Conservation (phyloP, 2,797 vertebrate species). For the Sparus aurata region DNA sequence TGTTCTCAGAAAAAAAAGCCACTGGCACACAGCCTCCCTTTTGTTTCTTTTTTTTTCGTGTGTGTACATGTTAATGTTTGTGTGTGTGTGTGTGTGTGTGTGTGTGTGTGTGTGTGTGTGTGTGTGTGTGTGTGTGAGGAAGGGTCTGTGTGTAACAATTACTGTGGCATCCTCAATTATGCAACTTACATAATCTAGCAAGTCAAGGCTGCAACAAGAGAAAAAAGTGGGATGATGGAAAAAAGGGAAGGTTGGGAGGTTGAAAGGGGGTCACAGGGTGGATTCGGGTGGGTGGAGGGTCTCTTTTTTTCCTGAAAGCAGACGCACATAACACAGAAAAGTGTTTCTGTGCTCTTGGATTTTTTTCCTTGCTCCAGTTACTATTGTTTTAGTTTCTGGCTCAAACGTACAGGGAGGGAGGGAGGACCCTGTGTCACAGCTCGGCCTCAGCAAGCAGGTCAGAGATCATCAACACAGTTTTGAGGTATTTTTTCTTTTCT, state of each 20-base stretch:
- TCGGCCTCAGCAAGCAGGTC: constrained; percentile 82
- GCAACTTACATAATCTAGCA: constrained; percentile 90
- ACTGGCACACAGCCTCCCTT: constrained; percentile 83
- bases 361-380: constrained; percentile 72
- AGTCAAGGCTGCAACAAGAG: constrained; percentile 89
- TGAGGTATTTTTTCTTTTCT: constrained; percentile 87
- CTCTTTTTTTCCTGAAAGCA: constrained; percentile 94
- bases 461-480: constrained; percentile 79
- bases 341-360: constrained; percentile 91
- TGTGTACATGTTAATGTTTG: neutral
- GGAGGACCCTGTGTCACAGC: constrained; percentile 72
- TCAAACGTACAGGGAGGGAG: constrained; percentile 70
- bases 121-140: constrained; percentile 23
- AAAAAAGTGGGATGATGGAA: constrained; percentile 49
- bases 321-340: constrained; percentile 89
- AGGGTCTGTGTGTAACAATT: constrained; percentile 79
- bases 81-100: constrained; percentile 68
- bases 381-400: constrained; percentile 74
- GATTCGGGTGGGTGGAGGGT: constrained; percentile 60
- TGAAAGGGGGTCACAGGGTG: constrained; percentile 41
- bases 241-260: constrained; percentile 34
- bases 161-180: constrained; percentile 88
- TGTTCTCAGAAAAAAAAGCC: constrained; percentile 88
- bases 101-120: constrained; percentile 7
- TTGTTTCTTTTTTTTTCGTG: constrained; percentile 41